Evolutionary conservation across 2,888 invertebrate genomes (phyloP).

Genomic region (Silvanus unidentatus): DNA sequence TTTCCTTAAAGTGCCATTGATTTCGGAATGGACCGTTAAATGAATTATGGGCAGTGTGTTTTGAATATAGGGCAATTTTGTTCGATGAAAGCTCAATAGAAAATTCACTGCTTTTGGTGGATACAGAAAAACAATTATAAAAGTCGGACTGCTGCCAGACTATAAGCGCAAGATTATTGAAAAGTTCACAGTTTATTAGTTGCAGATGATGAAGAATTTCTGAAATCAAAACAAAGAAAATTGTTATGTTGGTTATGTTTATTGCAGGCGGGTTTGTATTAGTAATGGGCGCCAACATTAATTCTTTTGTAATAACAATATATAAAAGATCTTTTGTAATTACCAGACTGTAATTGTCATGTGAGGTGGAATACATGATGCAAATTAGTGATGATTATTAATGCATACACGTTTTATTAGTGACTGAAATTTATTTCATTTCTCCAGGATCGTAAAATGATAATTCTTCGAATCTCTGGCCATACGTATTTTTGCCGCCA

Average conservation of each 20-base stretch:
- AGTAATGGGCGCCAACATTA: slow-evolving; percentile 2
- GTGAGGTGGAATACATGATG: slow-evolving; percentile 43
- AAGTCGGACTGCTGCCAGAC: too few relatives aligned
- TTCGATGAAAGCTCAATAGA: slow-evolving; percentile 25
- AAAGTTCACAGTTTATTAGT: too few relatives aligned
- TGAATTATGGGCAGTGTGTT: slow-evolving; percentile 32
- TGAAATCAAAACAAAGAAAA: too few relatives aligned
- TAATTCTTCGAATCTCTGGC: slow-evolving; percentile 26
- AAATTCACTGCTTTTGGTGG: slow-evolving; percentile 14
- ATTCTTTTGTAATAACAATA: slow-evolving; percentile 5
- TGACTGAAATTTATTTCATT: slow-evolving; percentile 34
- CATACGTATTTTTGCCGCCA: background rate
- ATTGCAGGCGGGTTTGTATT: background rate
- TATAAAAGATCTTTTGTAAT: slow-evolving; percentile 25
- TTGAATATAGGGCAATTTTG: slow-evolving; percentile 23
- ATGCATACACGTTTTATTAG: slow-evolving; percentile 31
- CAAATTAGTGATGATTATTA: slow-evolving; percentile 34
- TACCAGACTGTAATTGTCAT: slow-evolving; percentile 37
- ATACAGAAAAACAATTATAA: background rate
- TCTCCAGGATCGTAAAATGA: slow-evolving; percentile 34
- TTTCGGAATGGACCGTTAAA: slow-evolving; percentile 27
- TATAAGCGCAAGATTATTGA: too few relatives aligned
- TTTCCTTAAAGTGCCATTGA: slow-evolving; percentile 25
- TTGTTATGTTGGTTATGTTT: too few relatives aligned
- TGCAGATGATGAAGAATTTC: too few relatives aligned